Conservation (phyloP, 2,888 invertebrate species). For the Leucoma salicis region DNA sequence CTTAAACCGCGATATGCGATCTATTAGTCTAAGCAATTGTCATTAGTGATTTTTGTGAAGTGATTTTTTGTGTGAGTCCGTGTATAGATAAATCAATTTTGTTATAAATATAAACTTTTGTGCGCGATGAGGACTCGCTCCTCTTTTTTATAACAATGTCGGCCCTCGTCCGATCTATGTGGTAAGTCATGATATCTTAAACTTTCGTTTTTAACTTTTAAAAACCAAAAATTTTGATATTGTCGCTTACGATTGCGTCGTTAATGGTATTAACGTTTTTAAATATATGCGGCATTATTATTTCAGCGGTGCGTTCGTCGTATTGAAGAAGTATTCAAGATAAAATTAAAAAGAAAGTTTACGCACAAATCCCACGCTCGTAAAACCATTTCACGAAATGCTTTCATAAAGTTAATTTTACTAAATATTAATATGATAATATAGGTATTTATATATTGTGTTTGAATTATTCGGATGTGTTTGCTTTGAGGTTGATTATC, state of each 20-base stretch:
- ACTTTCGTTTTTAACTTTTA: constrained; percentile 34
- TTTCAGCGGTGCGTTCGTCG: constrained; percentile 71
- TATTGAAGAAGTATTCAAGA: constrained; percentile 62
- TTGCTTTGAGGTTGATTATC: constrained; percentile 45
- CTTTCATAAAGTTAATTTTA: constrained; percentile 62
- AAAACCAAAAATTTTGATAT: constrained; percentile 1
- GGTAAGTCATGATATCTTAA: constrained; percentile 62
- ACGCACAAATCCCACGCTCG: constrained; percentile 81
- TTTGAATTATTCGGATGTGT: constrained; percentile 36
- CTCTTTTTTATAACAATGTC: constrained; percentile 80
- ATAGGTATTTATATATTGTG: constrained; percentile 27
- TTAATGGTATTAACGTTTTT: constrained; percentile 33
- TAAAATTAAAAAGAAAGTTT: constrained; percentile 52
- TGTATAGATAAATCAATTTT: constrained; percentile 35
- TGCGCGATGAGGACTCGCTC: constrained; percentile 71
- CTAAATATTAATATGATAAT: constrained; percentile 38
- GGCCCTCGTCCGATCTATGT: constrained; percentile 79
- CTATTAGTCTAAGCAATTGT: constrained; percentile 34
- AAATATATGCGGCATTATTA: constrained; percentile 49
- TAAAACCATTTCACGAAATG: constrained; percentile 82
- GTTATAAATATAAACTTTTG: constrained; percentile 53
- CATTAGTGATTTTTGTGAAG: constrained; percentile 60
- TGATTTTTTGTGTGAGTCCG: constrained; percentile 57
- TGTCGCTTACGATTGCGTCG: constrained; percentile 30
- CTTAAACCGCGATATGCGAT: constrained; percentile 32